Percentiles rank a stretch among this genome's conserved stretches.
These are phyloP conservation scores for Aphelocoma californica DNA, from an alignment of 2,797 vertebrate genomes.

Conservation along the genomic window DNA sequence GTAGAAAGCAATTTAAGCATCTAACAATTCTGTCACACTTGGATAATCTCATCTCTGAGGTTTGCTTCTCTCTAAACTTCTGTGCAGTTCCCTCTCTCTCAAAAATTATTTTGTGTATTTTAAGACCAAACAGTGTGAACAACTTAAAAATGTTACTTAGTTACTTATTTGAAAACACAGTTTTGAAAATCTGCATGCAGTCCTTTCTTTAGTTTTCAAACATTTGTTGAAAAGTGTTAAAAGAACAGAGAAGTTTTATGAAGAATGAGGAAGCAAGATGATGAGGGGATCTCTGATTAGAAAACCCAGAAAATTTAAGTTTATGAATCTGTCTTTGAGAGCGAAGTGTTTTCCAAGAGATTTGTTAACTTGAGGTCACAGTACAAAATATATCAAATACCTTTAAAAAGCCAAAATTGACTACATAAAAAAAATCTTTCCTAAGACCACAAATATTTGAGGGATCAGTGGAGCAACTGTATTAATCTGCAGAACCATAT, in stretches of 20 bases:
- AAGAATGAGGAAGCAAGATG: background rate
- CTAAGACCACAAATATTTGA: background rate
- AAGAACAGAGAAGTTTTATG: background rate
- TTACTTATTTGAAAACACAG: background rate
- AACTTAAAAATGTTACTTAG: background rate
- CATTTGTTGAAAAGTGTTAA: background rate
- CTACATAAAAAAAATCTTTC: background rate
- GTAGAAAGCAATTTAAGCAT: conserved; percentile 62
- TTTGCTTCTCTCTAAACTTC: background rate
- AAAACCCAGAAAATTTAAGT: background rate
- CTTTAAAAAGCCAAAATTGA: background rate
- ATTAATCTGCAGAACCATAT: background rate
- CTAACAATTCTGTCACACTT: conserved; percentile 47
- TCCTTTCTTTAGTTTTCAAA: background rate
- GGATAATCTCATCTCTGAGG: conserved; percentile 29
- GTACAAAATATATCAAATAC: background rate
- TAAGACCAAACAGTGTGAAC: background rate
- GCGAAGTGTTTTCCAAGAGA: background rate
- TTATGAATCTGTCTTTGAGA: background rate
- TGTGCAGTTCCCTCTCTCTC: background rate
- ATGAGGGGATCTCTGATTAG: background rate
- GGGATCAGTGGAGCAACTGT: background rate
- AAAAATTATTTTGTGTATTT: background rate
- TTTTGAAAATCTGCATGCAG: background rate
- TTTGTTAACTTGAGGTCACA: background rate